Percentiles rank a stretch among this genome's conserved stretches.
Evolutionary conservation across 2,797 vertebrate genomes (phyloP).

Genomic region (Staurois parvus): DNA sequence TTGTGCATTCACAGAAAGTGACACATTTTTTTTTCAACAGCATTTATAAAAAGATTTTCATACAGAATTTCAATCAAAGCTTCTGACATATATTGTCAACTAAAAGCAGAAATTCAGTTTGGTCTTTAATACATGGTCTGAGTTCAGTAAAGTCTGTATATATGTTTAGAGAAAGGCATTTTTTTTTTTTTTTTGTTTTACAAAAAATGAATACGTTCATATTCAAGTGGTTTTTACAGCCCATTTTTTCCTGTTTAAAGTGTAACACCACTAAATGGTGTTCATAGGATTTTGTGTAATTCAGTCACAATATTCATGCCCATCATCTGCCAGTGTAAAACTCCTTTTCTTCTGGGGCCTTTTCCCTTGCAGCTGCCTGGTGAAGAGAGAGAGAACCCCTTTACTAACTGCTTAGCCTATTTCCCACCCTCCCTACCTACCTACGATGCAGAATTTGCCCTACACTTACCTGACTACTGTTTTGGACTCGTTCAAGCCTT

Average conservation of each 20-base stretch:
- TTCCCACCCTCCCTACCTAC: no score
- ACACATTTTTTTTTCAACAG: constrained; percentile 22
- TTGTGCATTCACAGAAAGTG: not conserved
- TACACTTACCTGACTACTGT: no score
- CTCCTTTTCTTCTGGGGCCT: no score
- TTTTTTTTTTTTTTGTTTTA: constrained; percentile 24
- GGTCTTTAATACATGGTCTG: constrained; percentile 33
- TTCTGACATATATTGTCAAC: constrained; percentile 45
- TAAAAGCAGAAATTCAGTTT: constrained; percentile 51
- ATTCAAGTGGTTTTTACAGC: not conserved
- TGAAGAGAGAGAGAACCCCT: no score
- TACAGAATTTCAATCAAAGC: constrained; percentile 53
- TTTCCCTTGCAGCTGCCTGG: no score
- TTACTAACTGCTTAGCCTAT: no score
- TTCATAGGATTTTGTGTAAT: no score
- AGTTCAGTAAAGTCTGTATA: constrained; percentile 1
- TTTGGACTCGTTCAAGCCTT: no score
- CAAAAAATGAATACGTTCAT: constrained; percentile 19
- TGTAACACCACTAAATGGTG: no score
- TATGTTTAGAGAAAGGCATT: constrained; percentile 17
- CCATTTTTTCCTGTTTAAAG: not conserved
- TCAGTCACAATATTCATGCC: no score
- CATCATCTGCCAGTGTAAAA: no score
- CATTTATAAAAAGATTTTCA: constrained; percentile 56
- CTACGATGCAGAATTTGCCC: no score